Base-by-base conservation (phyloP, 2,113 vertebrate species). In the Sialia sialis region DNA sequence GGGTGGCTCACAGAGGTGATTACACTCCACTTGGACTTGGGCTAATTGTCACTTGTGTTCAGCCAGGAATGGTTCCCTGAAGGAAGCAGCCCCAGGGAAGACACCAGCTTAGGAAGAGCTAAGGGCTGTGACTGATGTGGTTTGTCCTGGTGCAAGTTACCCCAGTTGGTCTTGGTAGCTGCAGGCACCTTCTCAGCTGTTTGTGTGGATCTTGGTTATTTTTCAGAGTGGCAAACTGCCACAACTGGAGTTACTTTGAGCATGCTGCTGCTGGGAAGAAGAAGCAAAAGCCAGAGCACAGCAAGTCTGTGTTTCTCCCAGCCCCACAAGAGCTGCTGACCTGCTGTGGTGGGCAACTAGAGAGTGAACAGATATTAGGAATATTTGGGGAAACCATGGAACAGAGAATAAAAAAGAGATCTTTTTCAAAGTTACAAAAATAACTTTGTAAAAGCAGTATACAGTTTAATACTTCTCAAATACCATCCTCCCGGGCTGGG, bases 31-130 rank as follows among this genome's bases (percentile, higher is more conserved):
- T 43, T 26, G 34, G 16, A 43, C 32, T 29, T 68, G 29, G 22
- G 34, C 5, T 22, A 5, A 19, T 1, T 64, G 52, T 16, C 23
- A 14, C 16, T 46, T 16, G 4, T 16, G 0, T 6, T 4, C 29
- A n/a, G 49, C 10, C 46, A 29, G 0, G 0, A 18, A 1, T 4
- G 1, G 52, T 20, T 68, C 77, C 63, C 43, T 69, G 51, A 16
- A 41, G 59, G 63, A 30, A 64, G 34, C 30, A 4, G 16, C 16
- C 12, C 38, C 23, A 8, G 6, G 48, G 75, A n/a, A 54, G n/a
- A 10, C 36, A 7, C 3, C 44, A 13, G 52, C 41, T 54, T 21
- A 43, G 3, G 9, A 48, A 46, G 56, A 62, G 16, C 22, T 21
- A 6, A 38, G 49, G 46, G 26, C n/a, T 62, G 26, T 43, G 49